These are phyloP conservation scores for Lithobates sylvaticus DNA, from an alignment of 2,797 vertebrate genomes.

Conservation along the genomic window DNA sequence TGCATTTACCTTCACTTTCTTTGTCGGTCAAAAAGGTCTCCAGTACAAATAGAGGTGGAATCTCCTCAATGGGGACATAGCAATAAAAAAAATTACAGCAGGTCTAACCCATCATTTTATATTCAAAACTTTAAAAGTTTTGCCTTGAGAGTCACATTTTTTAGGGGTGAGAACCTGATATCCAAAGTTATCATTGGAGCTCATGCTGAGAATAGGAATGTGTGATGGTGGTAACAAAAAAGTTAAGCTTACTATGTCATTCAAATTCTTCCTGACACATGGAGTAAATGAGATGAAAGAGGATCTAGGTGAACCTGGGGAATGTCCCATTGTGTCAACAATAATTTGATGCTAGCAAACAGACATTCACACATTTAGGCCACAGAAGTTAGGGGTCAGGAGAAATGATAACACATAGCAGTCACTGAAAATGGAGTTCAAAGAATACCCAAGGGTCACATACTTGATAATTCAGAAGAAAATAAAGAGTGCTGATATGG, in stretches of 20 bases:
- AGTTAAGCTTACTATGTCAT: slow-evolving; percentile 14
- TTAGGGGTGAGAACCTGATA: neutral
- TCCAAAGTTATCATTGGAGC: neutral
- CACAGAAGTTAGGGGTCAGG: slow-evolving; percentile 41
- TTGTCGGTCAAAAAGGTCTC: too few relatives aligned
- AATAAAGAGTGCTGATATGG: neutral
- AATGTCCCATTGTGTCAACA: slow-evolving; percentile 49
- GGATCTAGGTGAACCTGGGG: slow-evolving; percentile 25
- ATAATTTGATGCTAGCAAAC: slow-evolving; percentile 53
- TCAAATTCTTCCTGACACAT: slow-evolving; percentile 27
- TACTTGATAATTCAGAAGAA: slow-evolving; percentile 31
- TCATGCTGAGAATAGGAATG: slow-evolving; percentile 1
- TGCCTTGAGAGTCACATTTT: neutral
- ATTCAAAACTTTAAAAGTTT: too few relatives aligned
- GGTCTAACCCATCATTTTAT: too few relatives aligned
- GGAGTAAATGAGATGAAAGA: slow-evolving; percentile 49
- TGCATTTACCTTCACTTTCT: too few relatives aligned
- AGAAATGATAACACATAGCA: slow-evolving; percentile 47
- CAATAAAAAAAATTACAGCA: too few relatives aligned
- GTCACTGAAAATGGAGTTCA: slow-evolving; percentile 34
- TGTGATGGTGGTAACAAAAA: slow-evolving; percentile 3
- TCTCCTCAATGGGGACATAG: too few relatives aligned
- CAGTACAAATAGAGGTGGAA: too few relatives aligned
- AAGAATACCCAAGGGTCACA: slow-evolving; percentile 39
- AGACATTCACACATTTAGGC: slow-evolving; percentile 50